Conservation (phyloP, 2,888 invertebrate genomes). For the Cryptocephalus moraei region DNA sequence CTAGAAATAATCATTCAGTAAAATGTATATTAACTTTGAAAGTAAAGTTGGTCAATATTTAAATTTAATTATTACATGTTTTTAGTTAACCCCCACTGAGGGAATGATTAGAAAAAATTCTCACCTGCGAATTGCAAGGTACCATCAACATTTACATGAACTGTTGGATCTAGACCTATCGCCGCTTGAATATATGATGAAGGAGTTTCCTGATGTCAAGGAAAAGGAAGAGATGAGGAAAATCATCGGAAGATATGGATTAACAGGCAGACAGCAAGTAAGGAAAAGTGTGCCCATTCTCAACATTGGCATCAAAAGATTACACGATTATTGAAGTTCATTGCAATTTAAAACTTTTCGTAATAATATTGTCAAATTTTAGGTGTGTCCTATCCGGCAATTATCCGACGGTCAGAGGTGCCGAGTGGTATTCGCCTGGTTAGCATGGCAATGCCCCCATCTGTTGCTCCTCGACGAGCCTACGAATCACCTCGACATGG, state of each 20-base stretch:
- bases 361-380: conserved; percentile 3
- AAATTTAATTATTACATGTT: conserved; percentile 8
- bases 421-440: conserved; percentile 96
- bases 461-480: conserved; percentile 75
- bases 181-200: conserved; percentile 98
- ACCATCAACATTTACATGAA: conserved; percentile 98
- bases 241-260: conserved; percentile 95
- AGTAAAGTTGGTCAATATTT: too few species aligned
- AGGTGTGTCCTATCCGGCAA: conserved; percentile 89
- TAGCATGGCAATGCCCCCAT: conserved; percentile 96
- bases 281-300: conserved; percentile 8
- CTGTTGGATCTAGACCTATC: conserved; percentile 87
- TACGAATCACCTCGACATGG: conserved; percentile 95
- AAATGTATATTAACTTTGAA: too few species aligned
- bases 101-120: conserved; percentile 98
- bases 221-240: conserved; percentile 99
- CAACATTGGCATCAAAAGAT: too few species aligned
- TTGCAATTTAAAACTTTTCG: too few species aligned
- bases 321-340: too few species aligned
- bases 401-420: conserved; percentile 97
- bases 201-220: conserved; percentile 89
- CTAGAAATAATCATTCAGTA: too few species aligned
- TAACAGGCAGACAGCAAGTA: conserved; percentile 93
- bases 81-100: conserved; percentile 77
- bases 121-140: conserved; percentile 92